Evolutionary conservation across 2,888 invertebrate genomes (phyloP).

Genomic region (Saturnia pavonia): DNA sequence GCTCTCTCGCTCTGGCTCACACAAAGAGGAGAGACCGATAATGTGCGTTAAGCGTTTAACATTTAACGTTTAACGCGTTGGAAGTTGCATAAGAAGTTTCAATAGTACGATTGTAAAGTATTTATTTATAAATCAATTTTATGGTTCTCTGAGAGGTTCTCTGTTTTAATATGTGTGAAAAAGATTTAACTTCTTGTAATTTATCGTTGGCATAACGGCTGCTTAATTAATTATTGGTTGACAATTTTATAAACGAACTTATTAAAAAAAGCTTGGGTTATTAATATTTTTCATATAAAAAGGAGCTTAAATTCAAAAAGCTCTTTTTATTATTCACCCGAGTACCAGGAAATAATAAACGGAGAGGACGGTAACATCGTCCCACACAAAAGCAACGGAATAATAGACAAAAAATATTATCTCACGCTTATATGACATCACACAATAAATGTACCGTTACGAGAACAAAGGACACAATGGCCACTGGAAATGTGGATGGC

Average conservation of each 20-base stretch:
- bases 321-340: background rate
- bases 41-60: too few relatives aligned
- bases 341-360: conserved; percentile 19
- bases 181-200: background rate
- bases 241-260: background rate
- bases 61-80: too few relatives aligned
- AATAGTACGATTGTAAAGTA: too few relatives aligned
- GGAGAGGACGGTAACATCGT: conserved; percentile 2
- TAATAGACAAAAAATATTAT: conserved; percentile 17
- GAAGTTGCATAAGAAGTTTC: too few relatives aligned
- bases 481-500: conserved; percentile 36
- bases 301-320: conserved; percentile 1
- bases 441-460: conserved; percentile 22
- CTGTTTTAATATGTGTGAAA: background rate
- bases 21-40: too few relatives aligned
- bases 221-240: background rate
- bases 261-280: too few relatives aligned
- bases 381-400: conserved; percentile 14
- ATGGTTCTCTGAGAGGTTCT: background rate
- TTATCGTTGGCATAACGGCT: background rate
- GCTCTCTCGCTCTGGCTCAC: too few relatives aligned
- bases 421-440: conserved; percentile 13
- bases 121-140: background rate
- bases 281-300: too few relatives aligned
- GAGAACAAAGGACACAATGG: conserved; percentile 21